Conservation (phyloP, 2,888 invertebrate species). For the Nymphalis polychloros region DNA sequence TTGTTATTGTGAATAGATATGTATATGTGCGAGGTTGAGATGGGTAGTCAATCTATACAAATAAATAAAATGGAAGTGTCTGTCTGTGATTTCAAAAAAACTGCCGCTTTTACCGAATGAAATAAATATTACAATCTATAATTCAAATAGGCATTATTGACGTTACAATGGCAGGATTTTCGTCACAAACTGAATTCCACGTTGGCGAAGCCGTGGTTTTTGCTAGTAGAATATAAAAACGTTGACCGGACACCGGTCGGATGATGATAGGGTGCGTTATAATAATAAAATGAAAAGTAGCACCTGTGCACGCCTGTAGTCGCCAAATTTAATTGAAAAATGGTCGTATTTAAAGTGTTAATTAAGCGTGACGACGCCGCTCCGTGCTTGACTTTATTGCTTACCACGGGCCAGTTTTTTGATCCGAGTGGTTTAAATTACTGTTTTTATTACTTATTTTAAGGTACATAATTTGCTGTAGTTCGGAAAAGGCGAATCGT, state of each 20-base stretch:
- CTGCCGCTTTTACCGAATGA: too few relatives aligned
- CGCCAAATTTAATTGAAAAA: conserved; percentile 69
- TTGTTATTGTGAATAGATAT: too few relatives aligned
- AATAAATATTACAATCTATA: too few relatives aligned
- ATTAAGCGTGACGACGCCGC: conserved; percentile 66
- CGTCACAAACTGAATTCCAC: too few relatives aligned
- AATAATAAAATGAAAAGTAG: conserved; percentile 37
- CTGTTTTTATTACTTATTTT: conserved; percentile 71
- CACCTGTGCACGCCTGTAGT: conserved; percentile 43
- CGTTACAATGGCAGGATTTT: too few relatives aligned
- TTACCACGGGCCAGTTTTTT: conserved; percentile 60
- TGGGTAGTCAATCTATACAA: too few relatives aligned
- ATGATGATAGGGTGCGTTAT: conserved; percentile 18
- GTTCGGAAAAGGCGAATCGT: conserved; percentile 63
- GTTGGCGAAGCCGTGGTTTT: too few relatives aligned
- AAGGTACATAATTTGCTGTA: conserved; percentile 70
- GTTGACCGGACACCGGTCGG: neutral
- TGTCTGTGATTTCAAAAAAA: too few relatives aligned
- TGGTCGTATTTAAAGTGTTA: conserved; percentile 69
- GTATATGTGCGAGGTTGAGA: too few relatives aligned
- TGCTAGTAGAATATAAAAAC: neutral
- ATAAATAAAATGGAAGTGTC: too few relatives aligned
- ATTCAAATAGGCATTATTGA: too few relatives aligned
- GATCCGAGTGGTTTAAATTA: conserved; percentile 66
- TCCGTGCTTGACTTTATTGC: conserved; percentile 62